Evolutionary conservation across 2,888 invertebrate genomes (phyloP).

Genomic region (Drosophila kuntzei): DNA sequence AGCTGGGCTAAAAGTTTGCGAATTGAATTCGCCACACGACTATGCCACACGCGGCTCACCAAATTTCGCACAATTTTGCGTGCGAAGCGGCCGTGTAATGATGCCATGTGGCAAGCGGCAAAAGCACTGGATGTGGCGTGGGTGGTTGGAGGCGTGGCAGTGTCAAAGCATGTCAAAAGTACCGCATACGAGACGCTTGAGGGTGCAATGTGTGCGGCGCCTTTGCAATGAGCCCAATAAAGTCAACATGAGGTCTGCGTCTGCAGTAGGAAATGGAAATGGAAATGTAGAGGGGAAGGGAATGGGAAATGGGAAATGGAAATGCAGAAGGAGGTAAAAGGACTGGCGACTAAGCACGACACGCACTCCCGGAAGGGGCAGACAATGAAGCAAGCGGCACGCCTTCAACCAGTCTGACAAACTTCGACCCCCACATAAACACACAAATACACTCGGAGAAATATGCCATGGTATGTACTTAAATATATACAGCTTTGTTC

Average conservation of each 20-base stretch:
- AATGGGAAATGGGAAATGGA: background rate
- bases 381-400: constrained; percentile 42
- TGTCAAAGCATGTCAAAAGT: constrained; percentile 78
- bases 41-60: constrained; percentile 83
- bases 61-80: constrained; percentile 79
- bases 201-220: constrained; percentile 38
- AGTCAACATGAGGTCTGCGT: constrained; percentile 62
- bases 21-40: constrained; percentile 84
- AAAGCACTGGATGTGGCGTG: constrained; percentile 13
- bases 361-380: constrained; percentile 29
- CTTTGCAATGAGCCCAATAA: constrained; percentile 79
- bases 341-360: constrained; percentile 27
- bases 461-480: too few relatives aligned
- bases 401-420: constrained; percentile 37
- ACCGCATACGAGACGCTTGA: constrained; percentile 41
- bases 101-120: constrained; percentile 72
- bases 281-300: background rate
- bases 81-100: constrained; percentile 78
- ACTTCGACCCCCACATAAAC: constrained; percentile 22
- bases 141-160: constrained; percentile 41
- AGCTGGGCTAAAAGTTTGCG: constrained; percentile 74
- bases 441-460: too few relatives aligned
- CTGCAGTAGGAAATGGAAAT: background rate
- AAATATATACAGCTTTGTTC: too few relatives aligned
- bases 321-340: constrained; percentile 8